Evolutionary conservation across 2,113 vertebrate species (phyloP).

Genomic region (Dicrurus megarhynchus): DNA sequence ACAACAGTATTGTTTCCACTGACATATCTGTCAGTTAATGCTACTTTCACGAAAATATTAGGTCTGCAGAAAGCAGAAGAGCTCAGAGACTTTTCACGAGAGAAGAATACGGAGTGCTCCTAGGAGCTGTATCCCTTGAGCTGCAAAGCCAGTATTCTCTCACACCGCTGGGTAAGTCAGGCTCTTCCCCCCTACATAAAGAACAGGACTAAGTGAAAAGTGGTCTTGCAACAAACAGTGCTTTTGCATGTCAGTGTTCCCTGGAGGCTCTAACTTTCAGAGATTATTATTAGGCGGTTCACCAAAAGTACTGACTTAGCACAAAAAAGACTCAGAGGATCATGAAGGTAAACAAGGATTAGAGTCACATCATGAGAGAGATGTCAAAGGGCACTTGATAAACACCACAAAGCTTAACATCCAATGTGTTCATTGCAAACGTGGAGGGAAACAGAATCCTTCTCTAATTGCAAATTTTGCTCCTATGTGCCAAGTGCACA

Average conservation of each 20-base stretch:
- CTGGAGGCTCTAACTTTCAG: background rate
- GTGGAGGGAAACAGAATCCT: background rate
- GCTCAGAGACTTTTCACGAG: background rate
- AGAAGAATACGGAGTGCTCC: background rate
- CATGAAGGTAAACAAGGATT: background rate
- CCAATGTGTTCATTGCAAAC: background rate
- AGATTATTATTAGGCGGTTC: background rate
- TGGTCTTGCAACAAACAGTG: background rate
- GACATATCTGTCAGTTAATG: background rate
- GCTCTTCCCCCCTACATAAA: background rate
- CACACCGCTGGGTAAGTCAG: rapidly evolving
- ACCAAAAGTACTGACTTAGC: background rate
- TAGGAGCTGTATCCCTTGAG: background rate
- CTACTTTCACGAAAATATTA: background rate
- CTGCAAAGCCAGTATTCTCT: background rate
- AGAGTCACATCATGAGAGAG: background rate
- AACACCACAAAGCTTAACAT: background rate
- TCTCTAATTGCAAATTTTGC: background rate
- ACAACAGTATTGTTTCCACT: background rate
- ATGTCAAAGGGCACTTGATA: background rate
- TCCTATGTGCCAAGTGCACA: background rate
- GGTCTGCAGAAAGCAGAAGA: background rate
- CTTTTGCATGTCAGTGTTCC: background rate
- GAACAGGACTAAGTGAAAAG: background rate
- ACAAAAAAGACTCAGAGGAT: background rate